Evolutionary conservation across 2,888 invertebrate species (phyloP), one percentile per base, ranked within the genome.

Genomic region (Mactromeris polynyma): DNA sequence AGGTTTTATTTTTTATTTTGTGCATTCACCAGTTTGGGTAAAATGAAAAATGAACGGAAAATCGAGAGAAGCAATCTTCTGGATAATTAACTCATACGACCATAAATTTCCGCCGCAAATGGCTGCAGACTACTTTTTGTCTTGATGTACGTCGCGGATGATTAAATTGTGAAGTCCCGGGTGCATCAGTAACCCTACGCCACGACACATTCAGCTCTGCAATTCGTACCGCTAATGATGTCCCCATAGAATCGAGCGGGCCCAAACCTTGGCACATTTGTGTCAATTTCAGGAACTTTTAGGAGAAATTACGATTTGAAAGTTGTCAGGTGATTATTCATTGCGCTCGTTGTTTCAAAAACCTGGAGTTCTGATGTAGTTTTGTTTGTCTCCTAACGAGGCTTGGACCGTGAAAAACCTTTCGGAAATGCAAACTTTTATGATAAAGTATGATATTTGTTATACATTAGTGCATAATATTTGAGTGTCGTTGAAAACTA

Each of bases 101-200:
- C 77, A 91, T 87, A 86, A 88, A 87, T 87, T 88, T 73, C 83
- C 26, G 64, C 46, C 88, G 78, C 82, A 88, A 86, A 86, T 89
- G 88, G 79, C 88, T 73, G 84, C 83, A 84, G 78, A 89, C 89
- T 89, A 86, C 86, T 91, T 91, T 91, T 90, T 90, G 81, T 83
- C 83, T 21, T 84, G 90, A 90, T 90, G 89, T 83, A 92, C 88
- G 84, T 73, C 69, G 85, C 86, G 69, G 82, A 81, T 90, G 89
- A 92, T 92, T 90, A 83, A 84, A 92, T 92, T 90, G 90, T 83
- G 79, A 83, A 86, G 83, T 92, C 92, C 92, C 92, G 46, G 81
- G 89, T 81, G 92, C 80, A 87, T 69, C 79, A 84, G 88, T 92
- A 89, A 86, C 92, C 82, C 81, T 88, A 78, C 84, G 79, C 88